phyloP scores from a whole-genome alignment of 2,113 vertebrate species.

The Halichoerus grypus region DNA sequence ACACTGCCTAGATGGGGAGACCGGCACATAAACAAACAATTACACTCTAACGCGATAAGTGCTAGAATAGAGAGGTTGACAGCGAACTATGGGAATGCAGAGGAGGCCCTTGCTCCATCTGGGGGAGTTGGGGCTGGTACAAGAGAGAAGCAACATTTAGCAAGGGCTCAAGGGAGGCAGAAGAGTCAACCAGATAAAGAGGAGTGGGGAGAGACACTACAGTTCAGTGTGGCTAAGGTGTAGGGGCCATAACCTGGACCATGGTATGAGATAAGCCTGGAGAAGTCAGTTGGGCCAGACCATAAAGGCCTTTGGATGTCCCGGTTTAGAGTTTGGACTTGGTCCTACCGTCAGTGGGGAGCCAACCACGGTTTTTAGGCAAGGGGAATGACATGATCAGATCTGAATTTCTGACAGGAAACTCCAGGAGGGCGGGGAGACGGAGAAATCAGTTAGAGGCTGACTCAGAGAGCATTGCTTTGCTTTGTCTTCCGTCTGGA shows the following conservation, averaged over 20 bases:
- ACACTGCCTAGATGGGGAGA: constrained; percentile 8
- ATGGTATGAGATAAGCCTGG: neutral
- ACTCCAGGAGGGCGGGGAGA: neutral
- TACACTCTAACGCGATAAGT: constrained; percentile 16
- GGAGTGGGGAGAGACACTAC: neutral
- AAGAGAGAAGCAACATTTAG: constrained; percentile 57
- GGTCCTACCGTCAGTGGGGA: neutral
- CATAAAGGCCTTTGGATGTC: constrained; percentile 49
- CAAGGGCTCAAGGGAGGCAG: neutral
- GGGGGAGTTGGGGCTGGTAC: neutral
- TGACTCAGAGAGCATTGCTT: constrained; percentile 1
- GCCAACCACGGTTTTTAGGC: neutral
- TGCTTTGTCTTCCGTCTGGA: neutral
- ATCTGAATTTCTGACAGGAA: constrained; percentile 59
- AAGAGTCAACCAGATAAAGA: constrained; percentile 56
- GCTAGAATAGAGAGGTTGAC: neutral
- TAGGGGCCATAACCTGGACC: neutral
- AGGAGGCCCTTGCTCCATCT: constrained; percentile 18
- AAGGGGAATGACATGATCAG: constrained; percentile 20
- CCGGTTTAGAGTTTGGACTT: constrained; percentile 36
- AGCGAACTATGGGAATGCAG: neutral
- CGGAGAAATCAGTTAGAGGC: neutral
- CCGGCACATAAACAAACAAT: constrained; percentile 15
- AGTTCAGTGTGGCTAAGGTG: constrained; percentile 20
- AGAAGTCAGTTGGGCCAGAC: neutral